These are phyloP conservation scores for Leucoma salicis DNA, from an alignment of 2,888 invertebrate genomes.

Conservation along the genomic window DNA sequence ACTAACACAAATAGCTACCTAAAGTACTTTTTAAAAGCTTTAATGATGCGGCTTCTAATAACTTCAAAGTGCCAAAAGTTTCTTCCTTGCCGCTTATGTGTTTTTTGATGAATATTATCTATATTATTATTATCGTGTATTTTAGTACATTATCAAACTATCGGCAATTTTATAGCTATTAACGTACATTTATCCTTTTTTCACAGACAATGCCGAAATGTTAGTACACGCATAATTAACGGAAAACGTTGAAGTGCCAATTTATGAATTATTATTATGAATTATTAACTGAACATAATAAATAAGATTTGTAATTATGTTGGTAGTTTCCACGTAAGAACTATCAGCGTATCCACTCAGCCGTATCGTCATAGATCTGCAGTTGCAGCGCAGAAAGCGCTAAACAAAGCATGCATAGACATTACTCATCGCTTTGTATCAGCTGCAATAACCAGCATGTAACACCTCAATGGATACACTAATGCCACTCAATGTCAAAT, in stretches of 20 bases:
- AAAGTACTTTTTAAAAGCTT: neutral
- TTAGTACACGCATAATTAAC: no score
- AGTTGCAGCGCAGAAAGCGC: slow-evolving; percentile 22
- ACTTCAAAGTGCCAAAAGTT: neutral
- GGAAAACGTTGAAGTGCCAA: no score
- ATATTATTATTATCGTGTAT: neutral
- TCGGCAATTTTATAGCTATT: no score
- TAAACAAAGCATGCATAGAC: slow-evolving; percentile 28
- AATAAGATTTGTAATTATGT: no score
- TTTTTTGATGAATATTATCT: neutral
- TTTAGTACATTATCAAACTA: no score
- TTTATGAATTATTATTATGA: no score
- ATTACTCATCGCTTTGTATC: slow-evolving; percentile 20
- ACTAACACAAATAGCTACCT: no score
- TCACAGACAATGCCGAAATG: no score
- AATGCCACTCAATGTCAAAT: neutral
- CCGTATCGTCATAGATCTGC: slow-evolving; percentile 29
- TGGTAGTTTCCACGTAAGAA: slow-evolving; percentile 32
- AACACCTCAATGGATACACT: slow-evolving; percentile 18
- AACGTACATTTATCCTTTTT: no score
- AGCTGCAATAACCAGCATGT: slow-evolving; percentile 14
- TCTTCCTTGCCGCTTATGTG: neutral
- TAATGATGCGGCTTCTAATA: neutral
- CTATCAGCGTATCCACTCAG: slow-evolving; percentile 16
- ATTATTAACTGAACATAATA: no score